Conservation (phyloP, 2,113 vertebrate genomes). For the Antechinus stuartii region DNA sequence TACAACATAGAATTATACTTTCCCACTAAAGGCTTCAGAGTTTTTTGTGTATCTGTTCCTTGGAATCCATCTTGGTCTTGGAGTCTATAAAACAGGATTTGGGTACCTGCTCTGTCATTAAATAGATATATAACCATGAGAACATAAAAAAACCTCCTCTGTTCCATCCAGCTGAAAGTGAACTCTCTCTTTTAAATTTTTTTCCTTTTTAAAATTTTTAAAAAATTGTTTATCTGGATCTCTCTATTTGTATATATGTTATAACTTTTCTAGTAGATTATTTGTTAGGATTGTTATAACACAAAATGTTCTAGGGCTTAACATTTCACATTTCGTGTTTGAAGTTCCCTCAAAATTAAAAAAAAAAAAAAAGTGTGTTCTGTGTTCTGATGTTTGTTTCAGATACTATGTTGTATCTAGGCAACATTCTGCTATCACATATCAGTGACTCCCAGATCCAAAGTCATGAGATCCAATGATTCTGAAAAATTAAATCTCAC, state of each 20-base stretch:
- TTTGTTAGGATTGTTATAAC: neutral
- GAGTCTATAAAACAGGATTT: neutral
- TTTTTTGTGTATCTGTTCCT: neutral
- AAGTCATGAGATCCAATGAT: neutral
- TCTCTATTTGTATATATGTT: neutral
- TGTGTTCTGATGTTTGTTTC: neutral
- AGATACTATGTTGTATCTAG: neutral
- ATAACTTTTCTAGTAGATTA: neutral
- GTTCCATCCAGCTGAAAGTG: neutral
- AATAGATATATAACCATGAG: neutral
- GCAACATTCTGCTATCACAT: neutral
- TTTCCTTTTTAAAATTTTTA: too few species aligned
- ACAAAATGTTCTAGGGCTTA: neutral
- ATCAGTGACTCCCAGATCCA: neutral
- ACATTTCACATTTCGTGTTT: neutral
- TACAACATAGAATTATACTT: neutral
- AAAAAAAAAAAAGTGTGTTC: neutral
- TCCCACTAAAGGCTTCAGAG: neutral
- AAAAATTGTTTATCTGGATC: neutral
- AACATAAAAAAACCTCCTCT: neutral
- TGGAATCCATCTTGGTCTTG: neutral
- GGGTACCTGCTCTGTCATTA: neutral
- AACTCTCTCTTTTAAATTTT: neutral
- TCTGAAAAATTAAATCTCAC: neutral
- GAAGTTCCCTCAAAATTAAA: neutral